These are phyloP conservation scores for Leptogaster cylindrica DNA, from an alignment of 2,888 invertebrate genomes.

Conservation along the genomic window DNA sequence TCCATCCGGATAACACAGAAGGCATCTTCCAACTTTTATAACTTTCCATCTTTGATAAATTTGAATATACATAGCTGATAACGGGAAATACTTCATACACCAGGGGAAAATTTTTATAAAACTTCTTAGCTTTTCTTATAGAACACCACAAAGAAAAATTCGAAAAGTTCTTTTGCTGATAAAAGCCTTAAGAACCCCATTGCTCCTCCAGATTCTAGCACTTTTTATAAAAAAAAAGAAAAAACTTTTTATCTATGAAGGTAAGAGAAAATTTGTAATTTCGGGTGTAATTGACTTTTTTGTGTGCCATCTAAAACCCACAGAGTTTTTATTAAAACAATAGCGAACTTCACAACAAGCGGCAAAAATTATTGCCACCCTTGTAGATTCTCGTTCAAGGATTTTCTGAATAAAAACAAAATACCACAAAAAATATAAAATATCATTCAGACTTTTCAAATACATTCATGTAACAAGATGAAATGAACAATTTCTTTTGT, in stretches of 20 bases:
- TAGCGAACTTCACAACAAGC: too few relatives aligned
- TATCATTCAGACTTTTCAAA: too few relatives aligned
- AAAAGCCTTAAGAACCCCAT: constrained; percentile 23
- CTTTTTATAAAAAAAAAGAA: constrained; percentile 1
- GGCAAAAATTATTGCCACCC: too few relatives aligned
- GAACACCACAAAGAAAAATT: constrained; percentile 18
- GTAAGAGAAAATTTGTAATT: constrained; percentile 14
- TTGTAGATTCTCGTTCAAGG: too few relatives aligned
- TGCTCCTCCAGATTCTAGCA: constrained; percentile 8
- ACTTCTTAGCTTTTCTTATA: constrained; percentile 25
- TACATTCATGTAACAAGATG: too few relatives aligned
- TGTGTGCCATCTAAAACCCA: too few relatives aligned
- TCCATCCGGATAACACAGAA: constrained; percentile 26
- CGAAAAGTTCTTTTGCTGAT: constrained; percentile 19
- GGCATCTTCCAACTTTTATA: constrained; percentile 5
- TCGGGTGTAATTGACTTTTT: too few relatives aligned
- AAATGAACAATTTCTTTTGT: too few relatives aligned
- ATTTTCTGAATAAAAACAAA: too few relatives aligned
- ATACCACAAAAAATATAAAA: too few relatives aligned
- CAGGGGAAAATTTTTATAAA: constrained; percentile 16
- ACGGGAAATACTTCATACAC: constrained; percentile 33
- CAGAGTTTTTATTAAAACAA: too few relatives aligned
- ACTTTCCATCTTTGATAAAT: constrained; percentile 27
- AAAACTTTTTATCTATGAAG: constrained; percentile 23
- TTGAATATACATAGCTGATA: constrained; percentile 39